Base-by-base conservation (phyloP, 1,140 invertebrate species). In the Steinernema khuongi region DNA sequence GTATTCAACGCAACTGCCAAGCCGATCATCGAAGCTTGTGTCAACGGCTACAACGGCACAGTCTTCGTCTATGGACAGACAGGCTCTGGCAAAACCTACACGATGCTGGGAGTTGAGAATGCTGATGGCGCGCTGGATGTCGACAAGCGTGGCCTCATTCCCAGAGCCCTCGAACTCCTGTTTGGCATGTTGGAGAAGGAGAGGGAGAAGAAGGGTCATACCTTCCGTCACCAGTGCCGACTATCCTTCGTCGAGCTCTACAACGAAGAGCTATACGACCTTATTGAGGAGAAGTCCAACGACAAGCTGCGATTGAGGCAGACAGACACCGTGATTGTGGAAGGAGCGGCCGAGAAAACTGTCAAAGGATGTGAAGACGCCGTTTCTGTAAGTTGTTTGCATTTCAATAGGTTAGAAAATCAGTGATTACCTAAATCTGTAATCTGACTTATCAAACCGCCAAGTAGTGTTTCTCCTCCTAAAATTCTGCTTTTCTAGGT, bases 1-100 rank as follows among this genome's bases (percentile, higher is more conserved):
- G 81, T 88, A 0, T 88, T 87, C 76, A 73, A 76, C 7, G 73
- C 70, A 4, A 81, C 86, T 32, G 85, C 82, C 0, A 85, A 84
- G 74, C 78, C 81, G 30, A 81, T 86, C 17, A 85, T 87, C 67
- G 86, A 87, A 66, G 84, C 85, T 72, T 84, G 85, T 77, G 76
- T 87, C 0, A 75, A 75, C 22, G 87, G 87, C 0, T 87, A 86
- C 75, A 87, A 88, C 83, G 86, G 86, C 30, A 88, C 87, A 4
- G 86, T 88, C 68, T 87, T 88, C 83, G 87, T 86, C 7, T 88
- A 88, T 66, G 94, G 94, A 0, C 96, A 97, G 87, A 96, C 94
- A 1, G 93, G 93, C 31, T 93, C 92, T 81, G 94, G 94, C 0
- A 96, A 96, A 88, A 96, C 93, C 32, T 88, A 87, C 75, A 89